Base-by-base conservation (phyloP, 1,140 invertebrate species). In the Lasioglossum baleicum region DNA sequence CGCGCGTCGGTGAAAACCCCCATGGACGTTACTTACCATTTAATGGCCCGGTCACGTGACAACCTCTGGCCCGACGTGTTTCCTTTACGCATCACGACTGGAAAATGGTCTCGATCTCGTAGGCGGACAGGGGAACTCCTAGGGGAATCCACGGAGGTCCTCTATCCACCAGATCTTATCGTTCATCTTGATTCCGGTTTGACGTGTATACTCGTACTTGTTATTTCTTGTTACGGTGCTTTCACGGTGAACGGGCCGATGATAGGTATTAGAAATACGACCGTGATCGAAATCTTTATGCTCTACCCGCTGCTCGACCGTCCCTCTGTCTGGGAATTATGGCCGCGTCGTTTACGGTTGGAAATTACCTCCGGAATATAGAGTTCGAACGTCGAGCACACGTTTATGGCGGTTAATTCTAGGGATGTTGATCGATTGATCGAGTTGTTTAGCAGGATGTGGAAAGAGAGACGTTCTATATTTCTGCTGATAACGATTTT, bases 161-260 rank as follows among this genome's bases (percentile, higher is more conserved):
- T 31, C 65, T 60, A 48, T 26, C 20, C 31, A 13, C 31, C 64
- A 81, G 79, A 87, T 88, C 76, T 80, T 85, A 70, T 80, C 79
- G 75, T 87, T 53, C 83, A 83, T 85, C 83, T 85, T 83, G 83
- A 85, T 87, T 83, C 73, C 64, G 10, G n/a, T 31, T 56, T 51
- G 64, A 70, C 74, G 67, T 40, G 15, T 64, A 64, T 40, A 26
- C 26, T 26, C 26, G 35, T 35, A 64, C n/a, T 78, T 72, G 72
- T 78, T 72, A 70, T 17, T 64, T 77, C 44, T 71, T 20, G 40
- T 68, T 67, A 58, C 8, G 17, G 20, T n/a, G 20, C 7, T 58
- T 58, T 58, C 56, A 58, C 17, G 56, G 7, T 58, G 56, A 7
- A 20, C 20, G 56, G 17, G n/a, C 56, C 56, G 56, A 58, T 58